These are phyloP conservation scores for Parazoanthus darwini DNA, from an alignment of 92 coral and sea anemone species.

Conservation along the genomic window DNA sequence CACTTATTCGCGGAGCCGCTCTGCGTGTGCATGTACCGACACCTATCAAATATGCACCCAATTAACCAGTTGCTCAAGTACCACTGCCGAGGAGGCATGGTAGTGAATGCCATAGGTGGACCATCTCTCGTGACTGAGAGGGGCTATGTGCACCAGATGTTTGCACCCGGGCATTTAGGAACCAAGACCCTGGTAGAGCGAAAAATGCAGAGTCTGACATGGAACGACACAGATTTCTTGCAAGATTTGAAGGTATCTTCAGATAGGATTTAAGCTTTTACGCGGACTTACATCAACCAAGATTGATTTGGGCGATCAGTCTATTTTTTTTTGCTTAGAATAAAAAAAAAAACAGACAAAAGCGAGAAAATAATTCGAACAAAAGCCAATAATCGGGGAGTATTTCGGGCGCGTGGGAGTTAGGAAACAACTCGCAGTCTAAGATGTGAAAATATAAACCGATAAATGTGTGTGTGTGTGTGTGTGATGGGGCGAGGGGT, in stretches of 20 bases:
- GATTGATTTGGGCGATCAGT: not conserved
- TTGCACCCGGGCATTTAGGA: constrained; percentile 78
- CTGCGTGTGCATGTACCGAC: constrained; percentile 64
- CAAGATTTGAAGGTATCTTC: constrained; percentile 60
- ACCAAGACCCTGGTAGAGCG: constrained; percentile 52
- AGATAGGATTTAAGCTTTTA: not conserved
- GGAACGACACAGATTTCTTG: constrained; percentile 81
- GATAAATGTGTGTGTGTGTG: too few species aligned
- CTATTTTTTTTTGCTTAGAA: not conserved
- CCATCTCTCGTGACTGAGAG: constrained; percentile 54
- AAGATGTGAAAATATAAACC: too few species aligned
- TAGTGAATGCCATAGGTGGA: constrained; percentile 62
- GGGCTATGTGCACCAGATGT: constrained; percentile 67
- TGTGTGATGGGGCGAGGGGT: too few species aligned
- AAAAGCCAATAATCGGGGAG: too few species aligned
- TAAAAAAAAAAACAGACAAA: too few species aligned
- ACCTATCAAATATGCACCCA: constrained; percentile 59
- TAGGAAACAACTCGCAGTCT: too few species aligned
- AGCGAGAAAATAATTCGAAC: too few species aligned
- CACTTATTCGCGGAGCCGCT: constrained; percentile 65
- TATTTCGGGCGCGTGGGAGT: too few species aligned
- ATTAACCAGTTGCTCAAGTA: constrained; percentile 59
- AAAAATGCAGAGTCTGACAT: constrained; percentile 52
- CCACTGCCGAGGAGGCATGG: constrained; percentile 62
- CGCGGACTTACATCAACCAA: not conserved